Percentiles rank a stretch among this genome's conserved stretches.
These are phyloP conservation scores for Hippocampus mohnikei DNA, from an alignment of 2,113 vertebrate species.

Conservation along the genomic window DNA sequence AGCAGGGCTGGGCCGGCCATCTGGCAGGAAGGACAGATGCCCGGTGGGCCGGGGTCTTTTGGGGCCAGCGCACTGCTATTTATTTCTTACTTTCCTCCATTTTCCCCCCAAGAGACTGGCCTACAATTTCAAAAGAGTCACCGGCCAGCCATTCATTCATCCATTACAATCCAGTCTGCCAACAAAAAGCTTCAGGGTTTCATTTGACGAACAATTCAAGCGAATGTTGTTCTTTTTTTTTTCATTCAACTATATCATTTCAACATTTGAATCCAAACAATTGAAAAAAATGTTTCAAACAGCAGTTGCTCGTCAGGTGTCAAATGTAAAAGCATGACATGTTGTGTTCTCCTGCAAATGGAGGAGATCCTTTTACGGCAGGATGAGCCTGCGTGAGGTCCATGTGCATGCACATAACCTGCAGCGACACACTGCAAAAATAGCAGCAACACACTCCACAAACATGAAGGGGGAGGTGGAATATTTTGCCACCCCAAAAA, in stretches of 20 bases:
- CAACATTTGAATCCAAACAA: not conserved
- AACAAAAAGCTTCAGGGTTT: too few relatives aligned
- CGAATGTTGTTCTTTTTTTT: too few relatives aligned
- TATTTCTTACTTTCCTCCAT: too few relatives aligned
- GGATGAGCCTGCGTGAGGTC: conserved; percentile 3
- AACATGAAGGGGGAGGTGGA: not conserved
- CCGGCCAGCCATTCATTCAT: too few relatives aligned
- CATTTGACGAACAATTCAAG: too few relatives aligned
- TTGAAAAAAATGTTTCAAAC: not conserved
- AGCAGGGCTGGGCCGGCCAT: too few relatives aligned
- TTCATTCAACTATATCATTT: not conserved
- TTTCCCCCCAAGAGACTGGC: too few relatives aligned
- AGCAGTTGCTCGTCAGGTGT: not conserved
- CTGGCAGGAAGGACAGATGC: too few relatives aligned
- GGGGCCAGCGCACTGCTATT: too few relatives aligned
- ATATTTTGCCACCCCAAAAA: not conserved
- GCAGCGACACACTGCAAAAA: conserved; percentile 6
- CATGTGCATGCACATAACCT: conserved; percentile 1
- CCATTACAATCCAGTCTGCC: too few relatives aligned
- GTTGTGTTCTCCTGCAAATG: not conserved
- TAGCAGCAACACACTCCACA: conserved; percentile 2
- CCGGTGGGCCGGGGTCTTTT: too few relatives aligned
- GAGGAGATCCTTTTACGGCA: not conserved
- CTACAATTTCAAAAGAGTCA: too few relatives aligned
- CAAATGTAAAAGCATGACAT: not conserved